phyloP scores from a whole-genome alignment of 2,113 vertebrate genomes.

The Lagopus muta region DNA sequence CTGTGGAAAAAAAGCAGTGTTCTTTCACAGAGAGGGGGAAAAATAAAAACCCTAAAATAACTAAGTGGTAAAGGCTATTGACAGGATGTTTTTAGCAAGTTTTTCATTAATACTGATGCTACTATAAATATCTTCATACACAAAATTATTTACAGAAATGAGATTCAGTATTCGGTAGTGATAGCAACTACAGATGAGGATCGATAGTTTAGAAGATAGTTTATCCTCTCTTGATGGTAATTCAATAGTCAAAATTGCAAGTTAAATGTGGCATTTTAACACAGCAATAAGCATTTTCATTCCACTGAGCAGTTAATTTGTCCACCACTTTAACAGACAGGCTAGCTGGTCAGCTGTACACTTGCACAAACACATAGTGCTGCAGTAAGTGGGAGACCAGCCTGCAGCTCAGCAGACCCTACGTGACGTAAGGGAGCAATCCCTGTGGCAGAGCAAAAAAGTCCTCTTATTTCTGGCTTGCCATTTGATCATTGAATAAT shows the following conservation, averaged over 20 bases:
- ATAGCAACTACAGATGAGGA: not conserved
- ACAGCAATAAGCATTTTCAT: not conserved
- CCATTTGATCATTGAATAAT: not conserved
- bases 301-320: not conserved
- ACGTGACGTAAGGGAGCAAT: not conserved
- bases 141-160: not conserved
- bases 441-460: not conserved
- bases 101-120: not conserved
- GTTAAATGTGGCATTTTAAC: not conserved
- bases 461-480: not conserved
- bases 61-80: not conserved
- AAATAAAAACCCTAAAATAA: not conserved
- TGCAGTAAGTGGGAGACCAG: not conserved
- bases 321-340: not conserved
- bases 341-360: not conserved
- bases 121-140: not conserved
- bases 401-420: not conserved
- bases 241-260: not conserved
- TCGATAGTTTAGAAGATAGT: not conserved
- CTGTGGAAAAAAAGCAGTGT: not conserved
- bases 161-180: not conserved
- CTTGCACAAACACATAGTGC: not conserved
- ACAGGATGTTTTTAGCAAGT: not conserved
- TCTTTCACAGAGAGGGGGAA: not conserved
- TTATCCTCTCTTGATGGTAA: not conserved